These are phyloP conservation scores for Trichogramma dendrolimi DNA, from an alignment of 2,888 invertebrate species.

Conservation along the genomic window DNA sequence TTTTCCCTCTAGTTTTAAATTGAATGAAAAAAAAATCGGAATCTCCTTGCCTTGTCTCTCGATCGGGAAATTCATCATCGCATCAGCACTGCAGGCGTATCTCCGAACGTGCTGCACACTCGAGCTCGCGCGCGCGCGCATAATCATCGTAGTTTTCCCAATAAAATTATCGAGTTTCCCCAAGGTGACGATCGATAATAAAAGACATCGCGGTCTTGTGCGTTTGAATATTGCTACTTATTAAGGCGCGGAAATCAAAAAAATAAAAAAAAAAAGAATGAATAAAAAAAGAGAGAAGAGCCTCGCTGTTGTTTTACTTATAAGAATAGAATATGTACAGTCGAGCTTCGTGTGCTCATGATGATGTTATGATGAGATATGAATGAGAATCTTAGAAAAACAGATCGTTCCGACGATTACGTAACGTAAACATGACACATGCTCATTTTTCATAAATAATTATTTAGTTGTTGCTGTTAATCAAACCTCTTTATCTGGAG, in stretches of 20 bases:
- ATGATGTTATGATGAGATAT: too few relatives aligned
- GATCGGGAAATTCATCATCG: neutral
- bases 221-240: neutral
- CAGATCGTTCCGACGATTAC: too few relatives aligned
- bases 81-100: too few relatives aligned
- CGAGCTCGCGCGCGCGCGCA: conserved; percentile 14
- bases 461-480: conserved; percentile 2
- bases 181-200: conserved; percentile 11
- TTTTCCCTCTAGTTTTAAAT: conserved; percentile 5
- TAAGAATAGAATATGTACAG: too few relatives aligned
- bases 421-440: too few relatives aligned
- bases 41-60: conserved; percentile 10
- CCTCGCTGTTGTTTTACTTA: too few relatives aligned
- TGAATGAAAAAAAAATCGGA: conserved; percentile 2
- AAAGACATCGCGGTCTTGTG: neutral
- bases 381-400: neutral
- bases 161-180: conserved; percentile 20
- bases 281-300: too few relatives aligned
- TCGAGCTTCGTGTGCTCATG: too few relatives aligned
- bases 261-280: too few relatives aligned
- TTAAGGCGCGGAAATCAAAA: too few relatives aligned
- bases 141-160: conserved; percentile 21
- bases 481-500: neutral
- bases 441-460: neutral
- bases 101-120: neutral